These are phyloP conservation scores for Hippocampus barbouri DNA, from an alignment of 2,113 vertebrate genomes.

Conservation along the genomic window DNA sequence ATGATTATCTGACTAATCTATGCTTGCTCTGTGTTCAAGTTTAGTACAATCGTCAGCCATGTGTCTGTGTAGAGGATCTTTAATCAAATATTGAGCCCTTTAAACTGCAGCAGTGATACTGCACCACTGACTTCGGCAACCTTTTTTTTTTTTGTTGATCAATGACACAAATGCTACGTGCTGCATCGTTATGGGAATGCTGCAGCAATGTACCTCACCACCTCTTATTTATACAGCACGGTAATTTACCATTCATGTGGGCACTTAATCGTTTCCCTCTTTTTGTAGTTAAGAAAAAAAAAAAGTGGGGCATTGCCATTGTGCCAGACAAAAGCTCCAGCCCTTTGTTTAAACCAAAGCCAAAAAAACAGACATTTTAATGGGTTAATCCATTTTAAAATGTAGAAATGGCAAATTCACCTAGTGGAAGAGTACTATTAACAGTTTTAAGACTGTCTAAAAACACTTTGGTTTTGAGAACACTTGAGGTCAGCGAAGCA, in stretches of 20 bases:
- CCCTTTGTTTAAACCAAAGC: not conserved
- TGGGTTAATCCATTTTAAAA: not conserved
- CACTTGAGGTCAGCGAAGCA: not conserved
- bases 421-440: not conserved
- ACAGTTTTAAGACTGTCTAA: slow-evolving; percentile 18
- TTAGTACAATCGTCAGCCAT: not conserved
- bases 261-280: slow-evolving; percentile 4
- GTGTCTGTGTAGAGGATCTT: not conserved
- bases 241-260: not conserved
- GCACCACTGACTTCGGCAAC: not conserved
- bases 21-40: not conserved
- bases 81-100: not conserved
- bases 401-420: not conserved
- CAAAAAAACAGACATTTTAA: not conserved
- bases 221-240: not conserved
- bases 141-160: slow-evolving; percentile 1
- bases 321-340: not conserved
- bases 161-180: not conserved
- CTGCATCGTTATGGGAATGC: not conserved
- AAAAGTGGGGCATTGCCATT: not conserved
- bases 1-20: not conserved
- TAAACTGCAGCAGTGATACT: not conserved
- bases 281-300: not conserved
- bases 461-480: slow-evolving; percentile 4
- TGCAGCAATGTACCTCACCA: slow-evolving; percentile 1